A percentile compares a stretch with the other conserved stretches of the same genome.
phyloP scores from a whole-genome alignment of 2,888 invertebrate genomes.

The Cataglyphis livida region DNA sequence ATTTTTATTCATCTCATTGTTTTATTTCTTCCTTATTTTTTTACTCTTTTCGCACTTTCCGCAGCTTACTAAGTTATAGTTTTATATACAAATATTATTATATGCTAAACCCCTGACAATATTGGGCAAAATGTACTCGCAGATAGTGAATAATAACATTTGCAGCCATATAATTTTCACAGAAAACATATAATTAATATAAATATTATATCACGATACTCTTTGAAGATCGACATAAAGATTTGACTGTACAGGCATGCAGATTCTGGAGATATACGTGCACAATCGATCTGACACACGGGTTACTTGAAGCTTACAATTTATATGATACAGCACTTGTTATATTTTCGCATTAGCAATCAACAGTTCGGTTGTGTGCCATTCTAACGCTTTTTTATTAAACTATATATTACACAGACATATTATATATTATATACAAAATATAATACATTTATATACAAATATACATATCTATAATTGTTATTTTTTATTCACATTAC shows the following conservation, averaged over 20 bases:
- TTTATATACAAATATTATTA: not conserved
- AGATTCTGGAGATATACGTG: not conserved
- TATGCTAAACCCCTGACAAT: not conserved
- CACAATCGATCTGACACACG: not conserved
- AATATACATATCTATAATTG: not conserved
- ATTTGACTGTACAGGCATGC: not conserved
- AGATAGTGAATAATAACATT: conserved; percentile 1
- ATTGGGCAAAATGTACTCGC: not conserved
- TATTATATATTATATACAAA: conserved; percentile 5
- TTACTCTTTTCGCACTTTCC: no score
- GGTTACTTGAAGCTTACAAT: not conserved
- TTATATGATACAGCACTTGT: no score
- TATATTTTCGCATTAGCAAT: no score
- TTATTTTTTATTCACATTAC: not conserved
- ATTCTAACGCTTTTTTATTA: no score
- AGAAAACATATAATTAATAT: not conserved
- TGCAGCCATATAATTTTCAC: not conserved
- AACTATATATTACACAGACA: not conserved
- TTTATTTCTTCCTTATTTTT: not conserved
- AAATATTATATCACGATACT: not conserved
- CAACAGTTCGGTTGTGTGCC: no score
- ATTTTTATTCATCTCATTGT: not conserved
- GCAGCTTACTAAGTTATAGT: not conserved
- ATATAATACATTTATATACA: conserved; percentile 5
- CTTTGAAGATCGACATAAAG: not conserved